These are phyloP conservation scores for Crypturellus tataupa DNA, from an alignment of 2,797 vertebrate genomes.

Conservation along the genomic window DNA sequence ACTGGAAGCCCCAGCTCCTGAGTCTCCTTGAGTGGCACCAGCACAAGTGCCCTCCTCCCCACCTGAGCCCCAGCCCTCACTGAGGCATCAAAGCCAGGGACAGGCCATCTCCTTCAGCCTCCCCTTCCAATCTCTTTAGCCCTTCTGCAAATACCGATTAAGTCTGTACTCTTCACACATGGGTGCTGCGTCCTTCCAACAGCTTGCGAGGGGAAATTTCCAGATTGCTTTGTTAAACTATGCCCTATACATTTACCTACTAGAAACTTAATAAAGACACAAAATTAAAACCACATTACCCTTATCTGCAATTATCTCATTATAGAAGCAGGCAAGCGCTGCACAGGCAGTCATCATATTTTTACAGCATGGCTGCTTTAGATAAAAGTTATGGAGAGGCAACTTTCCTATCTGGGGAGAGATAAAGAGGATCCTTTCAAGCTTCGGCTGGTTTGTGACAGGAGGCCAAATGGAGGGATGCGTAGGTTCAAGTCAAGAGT, in stretches of 20 bases:
- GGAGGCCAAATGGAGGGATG: background rate
- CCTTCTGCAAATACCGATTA: background rate
- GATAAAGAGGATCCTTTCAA: background rate
- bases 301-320: slow-evolving; percentile 45
- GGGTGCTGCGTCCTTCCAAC: background rate
- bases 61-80: background rate
- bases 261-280: slow-evolving; percentile 9
- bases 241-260: slow-evolving; percentile 31
- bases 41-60: background rate
- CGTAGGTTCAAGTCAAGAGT: background rate
- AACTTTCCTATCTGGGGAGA: background rate
- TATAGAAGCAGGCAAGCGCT: background rate
- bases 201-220: background rate
- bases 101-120: background rate
- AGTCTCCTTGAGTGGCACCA: background rate
- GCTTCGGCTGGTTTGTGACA: background rate
- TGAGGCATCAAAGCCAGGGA: background rate
- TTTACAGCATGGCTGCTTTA: background rate
- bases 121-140: background rate
- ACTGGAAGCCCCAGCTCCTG: background rate
- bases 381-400: slow-evolving; percentile 1
- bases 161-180: background rate
- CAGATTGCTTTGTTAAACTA: slow-evolving; percentile 33
- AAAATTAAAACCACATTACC: slow-evolving; percentile 62
- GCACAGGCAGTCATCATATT: slow-evolving; percentile 23